A percentile compares a stretch with the other conserved stretches of the same genome.
phyloP scores from a whole-genome alignment of 2,113 vertebrate species.

The Cavia porcellus region DNA sequence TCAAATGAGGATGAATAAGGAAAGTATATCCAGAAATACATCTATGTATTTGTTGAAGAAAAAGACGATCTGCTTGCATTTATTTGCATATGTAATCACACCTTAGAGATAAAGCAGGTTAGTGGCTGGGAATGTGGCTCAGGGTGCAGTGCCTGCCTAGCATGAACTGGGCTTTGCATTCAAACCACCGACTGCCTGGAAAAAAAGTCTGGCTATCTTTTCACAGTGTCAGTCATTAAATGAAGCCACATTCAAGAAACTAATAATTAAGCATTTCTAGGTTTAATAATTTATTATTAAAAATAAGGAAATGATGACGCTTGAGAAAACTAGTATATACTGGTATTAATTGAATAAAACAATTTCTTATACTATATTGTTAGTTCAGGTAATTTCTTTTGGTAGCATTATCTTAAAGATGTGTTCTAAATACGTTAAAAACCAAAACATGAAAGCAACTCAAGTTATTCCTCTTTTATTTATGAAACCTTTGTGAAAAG shows the following conservation, averaged over 20 bases:
- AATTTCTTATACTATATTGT: neutral
- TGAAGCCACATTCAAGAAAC: conserved; percentile 18
- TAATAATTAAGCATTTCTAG: conserved; percentile 7
- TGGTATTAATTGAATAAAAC: conserved; percentile 1
- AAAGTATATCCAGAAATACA: neutral
- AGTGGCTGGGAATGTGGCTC: neutral
- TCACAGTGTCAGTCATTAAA: conserved; percentile 23
- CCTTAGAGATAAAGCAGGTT: conserved; percentile 34
- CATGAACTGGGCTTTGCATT: neutral
- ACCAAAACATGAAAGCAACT: conserved; percentile 3
- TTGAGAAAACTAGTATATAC: conserved; percentile 22
- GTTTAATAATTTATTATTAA: conserved; percentile 67
- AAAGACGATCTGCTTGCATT: neutral
- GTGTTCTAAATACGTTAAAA: conserved; percentile 7
- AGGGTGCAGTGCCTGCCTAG: neutral
- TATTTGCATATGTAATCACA: neutral
- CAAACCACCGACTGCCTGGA: neutral
- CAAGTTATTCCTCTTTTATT: neutral
- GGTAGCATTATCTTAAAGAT: neutral
- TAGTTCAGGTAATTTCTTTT: neutral
- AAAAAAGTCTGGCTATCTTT: neutral
- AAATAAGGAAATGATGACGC: conserved; percentile 9
- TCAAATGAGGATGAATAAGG: neutral
- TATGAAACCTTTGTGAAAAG: neutral
- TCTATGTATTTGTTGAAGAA: neutral